Percentiles rank a stretch among this genome's conserved stretches.
phyloP scores from a whole-genome alignment of 2,888 invertebrate species.

The Anthophora plumipes region DNA sequence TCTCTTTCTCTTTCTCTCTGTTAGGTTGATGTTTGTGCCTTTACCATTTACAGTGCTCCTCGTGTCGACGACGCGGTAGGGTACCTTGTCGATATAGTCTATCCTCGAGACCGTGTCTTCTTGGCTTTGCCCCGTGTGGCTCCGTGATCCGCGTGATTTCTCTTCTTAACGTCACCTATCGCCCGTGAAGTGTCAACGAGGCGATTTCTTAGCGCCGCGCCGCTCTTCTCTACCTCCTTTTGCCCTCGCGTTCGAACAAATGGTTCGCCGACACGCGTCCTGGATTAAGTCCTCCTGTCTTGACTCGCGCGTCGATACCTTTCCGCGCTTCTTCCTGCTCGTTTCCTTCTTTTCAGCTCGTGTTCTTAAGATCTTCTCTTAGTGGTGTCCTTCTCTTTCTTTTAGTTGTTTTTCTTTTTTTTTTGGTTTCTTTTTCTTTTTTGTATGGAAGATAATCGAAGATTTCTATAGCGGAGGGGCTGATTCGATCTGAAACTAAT shows the following conservation, averaged over 20 bases:
- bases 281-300: slow-evolving; percentile 56
- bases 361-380: background rate
- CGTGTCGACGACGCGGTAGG: slow-evolving; percentile 73
- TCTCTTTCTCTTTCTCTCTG: too few relatives aligned
- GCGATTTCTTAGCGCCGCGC: slow-evolving; percentile 67
- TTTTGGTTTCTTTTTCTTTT: background rate
- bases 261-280: slow-evolving; percentile 64
- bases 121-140: slow-evolving; percentile 2
- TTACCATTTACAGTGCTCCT: slow-evolving; percentile 74
- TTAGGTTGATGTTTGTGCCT: slow-evolving; percentile 54
- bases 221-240: slow-evolving; percentile 21
- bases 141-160: slow-evolving; percentile 68
- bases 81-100: slow-evolving; percentile 74
- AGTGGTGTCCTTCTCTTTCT: too few relatives aligned
- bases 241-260: slow-evolving; percentile 59
- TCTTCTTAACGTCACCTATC: slow-evolving; percentile 69
- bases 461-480: background rate
- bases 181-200: slow-evolving; percentile 64
- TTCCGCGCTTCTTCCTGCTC: slow-evolving; percentile 1
- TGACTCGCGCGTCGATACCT: slow-evolving; percentile 16
- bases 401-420: background rate
- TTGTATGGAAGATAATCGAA: too few relatives aligned
- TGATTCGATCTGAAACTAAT: slow-evolving; percentile 14
- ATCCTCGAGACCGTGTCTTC: slow-evolving; percentile 60
- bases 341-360: slow-evolving; percentile 6